These are phyloP conservation scores for Aurelia sp. DNA, from an alignment of 30 jellyfish, hydroid and myxozoan genomes.

Conservation along the genomic window DNA sequence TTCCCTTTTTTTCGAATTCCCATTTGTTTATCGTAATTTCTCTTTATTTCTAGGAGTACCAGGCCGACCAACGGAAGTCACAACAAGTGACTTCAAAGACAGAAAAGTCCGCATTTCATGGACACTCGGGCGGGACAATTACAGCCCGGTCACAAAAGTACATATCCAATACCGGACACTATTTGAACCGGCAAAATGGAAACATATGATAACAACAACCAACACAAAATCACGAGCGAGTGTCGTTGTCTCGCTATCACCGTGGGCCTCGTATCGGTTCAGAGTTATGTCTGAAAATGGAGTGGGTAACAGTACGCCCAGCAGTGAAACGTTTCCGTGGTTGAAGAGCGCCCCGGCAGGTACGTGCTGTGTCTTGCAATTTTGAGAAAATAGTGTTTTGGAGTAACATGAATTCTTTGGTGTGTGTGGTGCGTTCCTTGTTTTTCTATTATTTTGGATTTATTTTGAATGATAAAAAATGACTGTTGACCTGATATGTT, in stretches of 20 bases:
- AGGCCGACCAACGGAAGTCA: constrained; percentile 88
- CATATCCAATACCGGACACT: constrained; percentile 83
- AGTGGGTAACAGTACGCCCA: constrained; percentile 93
- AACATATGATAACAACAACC: constrained; percentile 55
- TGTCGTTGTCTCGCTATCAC: constrained; percentile 72
- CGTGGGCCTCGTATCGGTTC: constrained; percentile 94
- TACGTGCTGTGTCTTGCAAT: constrained; percentile 11
- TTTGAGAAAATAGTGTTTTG: no score
- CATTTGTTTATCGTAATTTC: background rate
- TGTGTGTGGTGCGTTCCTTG: no score
- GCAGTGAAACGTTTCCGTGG: constrained; percentile 91
- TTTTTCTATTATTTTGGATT: no score
- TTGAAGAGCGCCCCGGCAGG: constrained; percentile 84
- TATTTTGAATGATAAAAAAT: no score
- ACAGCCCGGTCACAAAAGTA: constrained; percentile 78
- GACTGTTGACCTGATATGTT: no score
- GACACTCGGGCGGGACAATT: constrained; percentile 97
- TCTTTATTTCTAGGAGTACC: constrained; percentile 79
- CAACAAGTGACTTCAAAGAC: constrained; percentile 60
- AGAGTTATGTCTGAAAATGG: constrained; percentile 86
- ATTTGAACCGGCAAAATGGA: constrained; percentile 68
- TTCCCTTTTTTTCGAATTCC: no score
- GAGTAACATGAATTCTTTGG: no score
- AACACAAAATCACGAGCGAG: constrained; percentile 78
- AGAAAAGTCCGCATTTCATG: constrained; percentile 73